Percentiles rank a stretch among this genome's conserved stretches.
These are phyloP conservation scores for Hirtodrosophila histrioides DNA, from an alignment of 2,888 invertebrate genomes.

Conservation along the genomic window DNA sequence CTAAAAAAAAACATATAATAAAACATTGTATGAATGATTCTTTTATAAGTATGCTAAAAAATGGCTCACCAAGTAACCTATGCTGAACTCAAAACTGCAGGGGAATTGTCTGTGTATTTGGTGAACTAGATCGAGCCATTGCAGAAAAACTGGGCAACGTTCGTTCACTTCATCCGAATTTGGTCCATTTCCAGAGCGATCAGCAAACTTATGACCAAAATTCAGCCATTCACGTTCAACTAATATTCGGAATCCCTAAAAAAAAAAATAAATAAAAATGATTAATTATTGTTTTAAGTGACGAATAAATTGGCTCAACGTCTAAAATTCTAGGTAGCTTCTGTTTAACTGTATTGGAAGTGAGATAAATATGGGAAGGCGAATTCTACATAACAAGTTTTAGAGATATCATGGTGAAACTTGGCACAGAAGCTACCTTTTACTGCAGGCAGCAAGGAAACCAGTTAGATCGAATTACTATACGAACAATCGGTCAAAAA, in stretches of 20 bases:
- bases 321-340: too few relatives aligned
- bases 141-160: constrained; percentile 97
- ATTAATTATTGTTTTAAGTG: background rate
- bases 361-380: too few relatives aligned
- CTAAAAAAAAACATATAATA: constrained; percentile 84
- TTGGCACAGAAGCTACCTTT: too few relatives aligned
- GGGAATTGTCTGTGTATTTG: constrained; percentile 95
- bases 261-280: background rate
- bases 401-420: too few relatives aligned
- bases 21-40: background rate
- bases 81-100: constrained; percentile 97
- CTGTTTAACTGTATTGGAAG: too few relatives aligned
- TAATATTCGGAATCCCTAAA: constrained; percentile 95
- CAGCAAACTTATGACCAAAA: constrained; percentile 99
- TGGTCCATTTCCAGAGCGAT: constrained; percentile 94
- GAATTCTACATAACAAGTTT: too few relatives aligned
- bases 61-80: constrained; percentile 91
- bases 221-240: constrained; percentile 98
- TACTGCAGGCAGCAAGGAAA: too few relatives aligned
- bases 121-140: constrained; percentile 98
- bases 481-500: too few relatives aligned
- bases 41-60: background rate
- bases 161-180: constrained; percentile 96
- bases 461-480: too few relatives aligned
- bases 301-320: too few relatives aligned